A percentile compares a stretch with the other conserved stretches of the same genome.
Conservation (phyloP, 2,888 invertebrate species). For the Trachelus stipa region DNA sequence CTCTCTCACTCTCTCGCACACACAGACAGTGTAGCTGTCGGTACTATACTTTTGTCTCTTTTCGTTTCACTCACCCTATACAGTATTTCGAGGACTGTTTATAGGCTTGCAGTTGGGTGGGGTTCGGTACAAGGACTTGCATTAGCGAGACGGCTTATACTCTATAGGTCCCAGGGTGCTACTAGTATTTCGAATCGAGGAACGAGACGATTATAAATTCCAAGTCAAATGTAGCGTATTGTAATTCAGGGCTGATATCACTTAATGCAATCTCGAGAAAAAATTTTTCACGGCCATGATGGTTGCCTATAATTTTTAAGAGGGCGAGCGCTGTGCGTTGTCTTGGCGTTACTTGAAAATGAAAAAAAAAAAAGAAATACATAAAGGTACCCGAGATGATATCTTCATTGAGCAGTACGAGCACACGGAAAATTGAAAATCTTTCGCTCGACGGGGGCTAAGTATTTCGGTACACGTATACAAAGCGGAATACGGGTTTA, state of each 20-base stretch:
- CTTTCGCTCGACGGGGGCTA: conserved; percentile 1
- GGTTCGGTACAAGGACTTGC: conserved; percentile 40
- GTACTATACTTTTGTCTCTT: background rate
- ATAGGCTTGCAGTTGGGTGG: conserved; percentile 26
- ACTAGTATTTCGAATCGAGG: conserved; percentile 46
- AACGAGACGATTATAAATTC: conserved; percentile 62
- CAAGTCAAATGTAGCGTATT: conserved; percentile 65
- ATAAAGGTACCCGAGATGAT: background rate
- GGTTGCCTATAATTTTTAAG: background rate
- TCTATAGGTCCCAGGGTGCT: conserved; percentile 61
- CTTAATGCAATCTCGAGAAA: conserved; percentile 57
- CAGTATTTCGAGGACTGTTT: conserved; percentile 2
- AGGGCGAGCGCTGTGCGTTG: background rate
- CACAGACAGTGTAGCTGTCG: background rate
- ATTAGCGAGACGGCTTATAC: conserved; percentile 55
- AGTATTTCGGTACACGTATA: background rate
- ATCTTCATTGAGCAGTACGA: background rate
- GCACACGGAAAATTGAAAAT: background rate
- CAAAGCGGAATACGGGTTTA: background rate
- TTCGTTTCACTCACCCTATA: background rate
- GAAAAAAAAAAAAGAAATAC: background rate
- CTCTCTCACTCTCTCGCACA: background rate
- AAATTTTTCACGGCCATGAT: conserved; percentile 15
- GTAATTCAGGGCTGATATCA: conserved; percentile 60
- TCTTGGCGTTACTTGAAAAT: background rate